Percentiles rank a stretch among this genome's conserved stretches.
Evolutionary conservation across 2,797 vertebrate genomes (phyloP).

Genomic region (Helicolenus hilgendorfi): DNA sequence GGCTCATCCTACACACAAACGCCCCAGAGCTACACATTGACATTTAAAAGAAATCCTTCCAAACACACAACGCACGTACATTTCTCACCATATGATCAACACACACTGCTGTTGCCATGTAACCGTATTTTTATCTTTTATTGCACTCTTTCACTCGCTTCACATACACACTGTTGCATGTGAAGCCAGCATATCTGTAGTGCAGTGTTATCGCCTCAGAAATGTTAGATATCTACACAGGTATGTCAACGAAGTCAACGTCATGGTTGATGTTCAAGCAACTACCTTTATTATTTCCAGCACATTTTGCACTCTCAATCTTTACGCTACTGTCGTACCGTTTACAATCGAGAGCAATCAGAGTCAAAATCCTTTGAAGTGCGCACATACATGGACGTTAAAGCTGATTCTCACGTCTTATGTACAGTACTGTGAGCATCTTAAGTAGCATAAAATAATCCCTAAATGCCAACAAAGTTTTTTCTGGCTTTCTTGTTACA

Average conservation of each 20-base stretch:
- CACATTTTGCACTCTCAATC: neutral
- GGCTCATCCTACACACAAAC: neutral
- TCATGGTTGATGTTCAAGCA: neutral
- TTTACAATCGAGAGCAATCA: neutral
- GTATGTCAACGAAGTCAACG: neutral
- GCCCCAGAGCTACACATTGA: neutral
- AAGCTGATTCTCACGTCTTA: neutral
- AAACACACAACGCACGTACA: neutral
- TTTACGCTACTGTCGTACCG: neutral
- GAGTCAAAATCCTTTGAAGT: neutral
- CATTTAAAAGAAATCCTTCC: neutral
- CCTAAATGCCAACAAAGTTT: neutral
- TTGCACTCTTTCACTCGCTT: neutral
- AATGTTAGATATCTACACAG: neutral
- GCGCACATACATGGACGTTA: neutral
- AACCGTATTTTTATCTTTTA: neutral
- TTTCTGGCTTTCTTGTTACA: neutral
- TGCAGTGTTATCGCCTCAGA: neutral
- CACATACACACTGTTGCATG: neutral
- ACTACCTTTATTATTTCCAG: neutral
- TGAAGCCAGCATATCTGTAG: neutral
- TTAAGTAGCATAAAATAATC: neutral
- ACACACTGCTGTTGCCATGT: neutral
- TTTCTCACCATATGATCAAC: neutral
- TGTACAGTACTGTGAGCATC: neutral